A percentile compares a stretch with the other conserved stretches of the same genome.
Evolutionary conservation across 2,888 invertebrate species (phyloP).

Genomic region (Capitulum mitella): DNA sequence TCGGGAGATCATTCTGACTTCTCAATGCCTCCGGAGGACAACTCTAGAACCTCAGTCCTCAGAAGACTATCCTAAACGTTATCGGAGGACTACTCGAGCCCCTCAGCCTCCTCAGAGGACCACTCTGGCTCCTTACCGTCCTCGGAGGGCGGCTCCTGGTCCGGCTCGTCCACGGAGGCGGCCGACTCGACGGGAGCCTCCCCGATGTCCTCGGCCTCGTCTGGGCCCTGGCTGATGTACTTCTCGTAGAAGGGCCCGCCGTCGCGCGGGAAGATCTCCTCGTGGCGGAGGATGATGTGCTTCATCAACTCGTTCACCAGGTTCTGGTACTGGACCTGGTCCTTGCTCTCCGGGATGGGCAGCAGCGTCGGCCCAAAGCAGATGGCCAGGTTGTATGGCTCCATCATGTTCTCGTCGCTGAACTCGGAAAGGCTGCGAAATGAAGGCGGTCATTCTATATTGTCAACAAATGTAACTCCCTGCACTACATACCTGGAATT

Average conservation of each 20-base stretch:
- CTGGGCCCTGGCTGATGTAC: slow-evolving; percentile 61
- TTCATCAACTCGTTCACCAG: slow-evolving; percentile 88
- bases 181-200: slow-evolving; percentile 64
- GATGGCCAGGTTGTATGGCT: slow-evolving; percentile 94
- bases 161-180: slow-evolving; percentile 58
- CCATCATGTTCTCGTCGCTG: slow-evolving; percentile 97
- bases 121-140: no score
- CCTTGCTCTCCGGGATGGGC: slow-evolving; percentile 89
- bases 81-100: no score
- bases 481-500: no score
- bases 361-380: slow-evolving; percentile 95
- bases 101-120: no score
- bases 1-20: no score
- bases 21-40: no score
- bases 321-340: slow-evolving; percentile 88
- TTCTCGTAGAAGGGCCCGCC: slow-evolving; percentile 61
- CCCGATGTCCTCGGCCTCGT: slow-evolving; percentile 63
- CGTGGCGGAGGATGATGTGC: slow-evolving; percentile 82
- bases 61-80: no score
- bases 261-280: slow-evolving; percentile 61
- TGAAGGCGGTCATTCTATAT: no score
- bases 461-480: no score
- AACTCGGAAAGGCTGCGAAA: slow-evolving; percentile 70
- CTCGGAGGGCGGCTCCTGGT: slow-evolving; percentile 58
- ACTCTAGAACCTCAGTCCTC: no score